Conservation (phyloP, 2,113 vertebrate genomes). For the Plecotus auritus region DNA sequence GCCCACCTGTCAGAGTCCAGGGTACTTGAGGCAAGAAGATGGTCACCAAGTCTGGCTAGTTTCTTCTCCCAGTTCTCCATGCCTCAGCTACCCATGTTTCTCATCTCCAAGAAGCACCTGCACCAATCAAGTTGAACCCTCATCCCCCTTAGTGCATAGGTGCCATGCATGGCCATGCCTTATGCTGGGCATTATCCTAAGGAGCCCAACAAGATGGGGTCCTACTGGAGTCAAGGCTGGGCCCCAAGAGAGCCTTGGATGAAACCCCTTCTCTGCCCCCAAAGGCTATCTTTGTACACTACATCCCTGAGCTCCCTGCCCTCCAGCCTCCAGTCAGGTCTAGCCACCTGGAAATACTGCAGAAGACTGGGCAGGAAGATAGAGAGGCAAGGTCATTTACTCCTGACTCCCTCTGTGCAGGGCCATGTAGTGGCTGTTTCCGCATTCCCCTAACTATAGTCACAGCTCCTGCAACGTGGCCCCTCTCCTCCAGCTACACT, state of each 20-base stretch:
- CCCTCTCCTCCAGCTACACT: neutral
- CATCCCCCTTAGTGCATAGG: neutral
- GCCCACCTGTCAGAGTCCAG: neutral
- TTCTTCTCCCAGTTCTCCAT: neutral
- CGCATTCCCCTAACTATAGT: neutral
- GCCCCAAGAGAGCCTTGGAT: neutral
- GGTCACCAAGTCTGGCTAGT: neutral
- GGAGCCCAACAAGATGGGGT: neutral
- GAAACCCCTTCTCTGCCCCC: neutral
- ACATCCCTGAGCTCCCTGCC: no score
- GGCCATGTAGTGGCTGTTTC: neutral
- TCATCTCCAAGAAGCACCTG: neutral
- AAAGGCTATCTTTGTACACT: neutral
- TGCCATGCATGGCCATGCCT: rapidly evolving
- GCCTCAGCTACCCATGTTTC: neutral
- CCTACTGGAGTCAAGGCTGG: neutral
- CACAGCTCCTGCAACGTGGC: rapidly evolving
- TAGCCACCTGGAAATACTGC: rapidly evolving
- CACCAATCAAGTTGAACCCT: no score
- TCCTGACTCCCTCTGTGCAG: neutral
- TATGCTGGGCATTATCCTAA: neutral
- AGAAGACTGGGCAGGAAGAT: neutral
- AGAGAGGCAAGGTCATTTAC: neutral
- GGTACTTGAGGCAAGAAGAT: neutral
- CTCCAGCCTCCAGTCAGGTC: neutral